Conservation (phyloP, 2,797 vertebrate species). For the Ctenosaura bakeri region DNA sequence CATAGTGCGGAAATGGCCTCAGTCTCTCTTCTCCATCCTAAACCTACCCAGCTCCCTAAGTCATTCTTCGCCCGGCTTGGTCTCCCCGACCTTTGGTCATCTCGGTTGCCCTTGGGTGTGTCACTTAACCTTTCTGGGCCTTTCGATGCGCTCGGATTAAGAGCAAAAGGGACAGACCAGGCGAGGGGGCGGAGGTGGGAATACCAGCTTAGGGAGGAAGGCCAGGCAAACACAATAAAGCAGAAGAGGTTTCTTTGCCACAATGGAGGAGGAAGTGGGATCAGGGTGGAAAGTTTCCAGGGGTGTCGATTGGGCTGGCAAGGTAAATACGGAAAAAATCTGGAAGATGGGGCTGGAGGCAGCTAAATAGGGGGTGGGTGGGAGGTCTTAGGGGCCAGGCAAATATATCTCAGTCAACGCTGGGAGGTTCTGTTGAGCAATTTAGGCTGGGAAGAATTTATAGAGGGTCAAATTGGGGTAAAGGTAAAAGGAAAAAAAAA, state of each 20-base stretch:
- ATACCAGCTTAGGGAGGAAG: background rate
- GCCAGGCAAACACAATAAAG: conserved; percentile 10
- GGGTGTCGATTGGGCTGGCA: too few species aligned
- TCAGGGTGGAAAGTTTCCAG: background rate
- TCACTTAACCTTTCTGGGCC: background rate
- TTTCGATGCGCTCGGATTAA: background rate
- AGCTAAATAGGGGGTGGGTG: too few species aligned
- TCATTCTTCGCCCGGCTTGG: too few species aligned
- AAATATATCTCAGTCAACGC: background rate
- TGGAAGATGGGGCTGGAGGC: background rate
- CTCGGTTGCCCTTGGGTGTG: too few species aligned
- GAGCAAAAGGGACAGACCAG: background rate
- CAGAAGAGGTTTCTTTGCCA: background rate
- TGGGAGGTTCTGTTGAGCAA: background rate
- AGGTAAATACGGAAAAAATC: background rate
- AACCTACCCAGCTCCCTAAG: too few species aligned
- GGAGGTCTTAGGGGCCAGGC: too few species aligned
- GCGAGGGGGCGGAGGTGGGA: background rate
- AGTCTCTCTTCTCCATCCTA: too few species aligned
- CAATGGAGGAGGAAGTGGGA: background rate
- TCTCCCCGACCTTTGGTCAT: too few species aligned
- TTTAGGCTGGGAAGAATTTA: background rate
- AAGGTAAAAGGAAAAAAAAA: background rate
- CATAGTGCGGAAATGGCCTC: too few species aligned
- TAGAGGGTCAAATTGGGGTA: background rate